These are phyloP conservation scores for Piprites chloris DNA, from an alignment of 2,113 vertebrate genomes.

Conservation along the genomic window DNA sequence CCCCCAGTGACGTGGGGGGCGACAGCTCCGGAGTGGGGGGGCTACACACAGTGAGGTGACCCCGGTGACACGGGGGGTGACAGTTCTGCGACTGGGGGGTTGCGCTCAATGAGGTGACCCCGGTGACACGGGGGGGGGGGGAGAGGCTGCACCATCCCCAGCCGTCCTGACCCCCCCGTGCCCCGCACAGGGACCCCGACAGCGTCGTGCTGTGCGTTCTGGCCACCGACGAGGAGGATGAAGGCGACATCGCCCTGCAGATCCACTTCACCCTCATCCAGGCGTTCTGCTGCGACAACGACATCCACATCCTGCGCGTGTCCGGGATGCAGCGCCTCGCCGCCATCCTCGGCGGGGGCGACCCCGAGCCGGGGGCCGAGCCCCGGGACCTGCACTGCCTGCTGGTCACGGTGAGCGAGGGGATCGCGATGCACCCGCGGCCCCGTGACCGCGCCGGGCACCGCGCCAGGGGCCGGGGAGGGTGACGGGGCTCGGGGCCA, in stretches of 20 bases:
- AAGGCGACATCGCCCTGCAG: slow-evolving; percentile 85
- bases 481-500: not conserved
- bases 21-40: too few relatives aligned
- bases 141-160: rapidly evolving
- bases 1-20: not conserved
- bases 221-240: slow-evolving; percentile 87
- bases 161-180: rapidly evolving
- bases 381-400: slow-evolving; percentile 90
- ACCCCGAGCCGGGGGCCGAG: slow-evolving; percentile 63
- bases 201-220: slow-evolving; percentile 89
- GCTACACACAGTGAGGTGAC: not conserved
- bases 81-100: not conserved
- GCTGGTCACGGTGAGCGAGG: slow-evolving; percentile 85
- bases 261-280: slow-evolving; percentile 96
- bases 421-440: rapidly evolving
- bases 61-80: not conserved
- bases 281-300: slow-evolving; percentile 91
- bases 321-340: slow-evolving; percentile 83
- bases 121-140: not conserved
- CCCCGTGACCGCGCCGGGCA: not conserved
- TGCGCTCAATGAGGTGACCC: too few relatives aligned
- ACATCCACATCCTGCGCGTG: slow-evolving; percentile 87
- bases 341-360: slow-evolving; percentile 70
- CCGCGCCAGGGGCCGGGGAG: not conserved
- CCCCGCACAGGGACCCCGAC: slow-evolving; percentile 84